Percentiles rank a stretch among this genome's conserved stretches.
Conservation (phyloP, 1,140 invertebrate species). For the Macrosteles quadrilineatus region DNA sequence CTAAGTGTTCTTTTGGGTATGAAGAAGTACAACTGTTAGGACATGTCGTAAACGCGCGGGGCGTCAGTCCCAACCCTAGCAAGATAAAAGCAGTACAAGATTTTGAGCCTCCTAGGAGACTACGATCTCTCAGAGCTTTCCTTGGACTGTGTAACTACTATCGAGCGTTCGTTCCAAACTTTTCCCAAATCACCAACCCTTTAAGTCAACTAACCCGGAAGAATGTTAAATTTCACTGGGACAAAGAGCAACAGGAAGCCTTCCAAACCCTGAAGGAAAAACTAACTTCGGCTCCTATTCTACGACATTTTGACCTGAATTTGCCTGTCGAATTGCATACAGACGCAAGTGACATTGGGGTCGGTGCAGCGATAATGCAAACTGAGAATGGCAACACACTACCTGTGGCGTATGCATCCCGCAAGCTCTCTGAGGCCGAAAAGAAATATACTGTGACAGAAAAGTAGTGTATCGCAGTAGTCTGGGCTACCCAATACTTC, state of each 20-base stretch:
- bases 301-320: slow-evolving; percentile 40
- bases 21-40: slow-evolving; percentile 46
- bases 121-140: slow-evolving; percentile 43
- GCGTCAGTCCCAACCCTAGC: slow-evolving; percentile 45
- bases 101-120: slow-evolving; percentile 38
- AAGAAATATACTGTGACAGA: slow-evolving; percentile 48
- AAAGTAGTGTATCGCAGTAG: slow-evolving; percentile 50
- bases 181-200: slow-evolving; percentile 46
- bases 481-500: slow-evolving; percentile 51
- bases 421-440: slow-evolving; percentile 44
- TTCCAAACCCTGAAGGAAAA: slow-evolving; percentile 8
- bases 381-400: slow-evolving; percentile 20
- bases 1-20: slow-evolving; percentile 47
- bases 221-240: background rate
- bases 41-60: slow-evolving; percentile 43
- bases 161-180: slow-evolving; percentile 47
- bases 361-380: slow-evolving; percentile 45
- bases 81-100: slow-evolving; percentile 44
- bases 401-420: slow-evolving; percentile 43
- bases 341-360: slow-evolving; percentile 43
- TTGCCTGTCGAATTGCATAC: slow-evolving; percentile 42
- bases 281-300: slow-evolving; percentile 35
- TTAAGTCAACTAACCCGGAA: slow-evolving; percentile 36
- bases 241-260: background rate
- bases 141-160: slow-evolving; percentile 46